phyloP scores from a whole-genome alignment of 2,113 vertebrate species.

The Chlamydotis undulata region DNA sequence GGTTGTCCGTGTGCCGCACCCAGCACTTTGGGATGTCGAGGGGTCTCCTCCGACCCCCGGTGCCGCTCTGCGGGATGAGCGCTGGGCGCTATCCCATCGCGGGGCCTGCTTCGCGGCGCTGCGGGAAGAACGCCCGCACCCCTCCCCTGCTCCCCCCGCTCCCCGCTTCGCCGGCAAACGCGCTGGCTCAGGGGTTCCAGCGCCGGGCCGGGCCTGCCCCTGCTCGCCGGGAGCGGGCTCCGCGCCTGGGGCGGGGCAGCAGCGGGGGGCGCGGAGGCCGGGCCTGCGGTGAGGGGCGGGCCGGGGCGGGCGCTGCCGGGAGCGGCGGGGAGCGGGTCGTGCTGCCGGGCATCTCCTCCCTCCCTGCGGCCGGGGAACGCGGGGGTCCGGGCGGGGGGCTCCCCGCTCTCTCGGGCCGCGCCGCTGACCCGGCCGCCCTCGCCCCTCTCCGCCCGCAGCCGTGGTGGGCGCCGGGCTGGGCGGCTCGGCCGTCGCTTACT shows the following conservation, averaged over 20 bases:
- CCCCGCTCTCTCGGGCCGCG: background rate
- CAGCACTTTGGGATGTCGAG: rapidly evolving
- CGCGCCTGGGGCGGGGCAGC: background rate
- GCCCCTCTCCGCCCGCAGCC: constrained; percentile 74
- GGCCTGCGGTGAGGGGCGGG: too few species aligned
- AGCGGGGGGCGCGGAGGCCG: too few species aligned
- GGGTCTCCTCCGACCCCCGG: rapidly evolving
- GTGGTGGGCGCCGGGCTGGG: constrained; percentile 93
- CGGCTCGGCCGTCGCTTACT: constrained; percentile 89
- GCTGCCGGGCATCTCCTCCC: background rate
- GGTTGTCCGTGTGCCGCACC: rapidly evolving
- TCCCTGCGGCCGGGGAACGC: too few species aligned
- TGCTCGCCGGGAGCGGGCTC: background rate
- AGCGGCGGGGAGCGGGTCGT: background rate
- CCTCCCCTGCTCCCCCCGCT: background rate
- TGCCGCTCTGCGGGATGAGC: rapidly evolving
- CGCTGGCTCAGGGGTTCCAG: background rate
- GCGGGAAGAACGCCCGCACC: background rate
- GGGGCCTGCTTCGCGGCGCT: background rate
- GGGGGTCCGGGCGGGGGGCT: background rate
- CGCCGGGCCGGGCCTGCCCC: too few species aligned
- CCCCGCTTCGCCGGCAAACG: background rate
- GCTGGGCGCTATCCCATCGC: background rate
- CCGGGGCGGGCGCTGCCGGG: too few species aligned
- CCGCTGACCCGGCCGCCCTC: background rate